Percentiles rank a stretch among this genome's conserved stretches.
Evolutionary conservation across 2,113 vertebrate species (phyloP).

Genomic region (Rhizomys pruinosus): DNA sequence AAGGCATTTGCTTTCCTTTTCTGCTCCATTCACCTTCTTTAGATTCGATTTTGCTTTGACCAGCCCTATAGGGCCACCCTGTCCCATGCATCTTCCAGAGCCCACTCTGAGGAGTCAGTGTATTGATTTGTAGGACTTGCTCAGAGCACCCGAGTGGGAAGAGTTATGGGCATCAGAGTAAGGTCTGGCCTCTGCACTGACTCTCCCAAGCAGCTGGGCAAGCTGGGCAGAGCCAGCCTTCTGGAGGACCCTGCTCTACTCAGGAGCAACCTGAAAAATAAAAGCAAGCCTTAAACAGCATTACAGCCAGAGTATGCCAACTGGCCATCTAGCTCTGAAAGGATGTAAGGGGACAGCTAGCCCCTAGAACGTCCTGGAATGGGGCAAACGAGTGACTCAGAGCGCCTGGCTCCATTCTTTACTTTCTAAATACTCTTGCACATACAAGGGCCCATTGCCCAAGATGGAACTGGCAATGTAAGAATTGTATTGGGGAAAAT

Average conservation of each 20-base stretch:
- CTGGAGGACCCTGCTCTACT: neutral
- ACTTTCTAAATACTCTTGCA: neutral
- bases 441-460: neutral
- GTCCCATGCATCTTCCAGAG: neutral
- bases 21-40: slow-evolving; percentile 43
- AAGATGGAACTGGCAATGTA: neutral
- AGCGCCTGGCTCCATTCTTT: neutral
- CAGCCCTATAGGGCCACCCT: neutral
- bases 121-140: neutral
- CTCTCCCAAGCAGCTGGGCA: slow-evolving; percentile 3
- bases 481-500: neutral
- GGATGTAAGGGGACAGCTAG: neutral
- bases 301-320: neutral
- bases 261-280: slow-evolving; percentile 17
- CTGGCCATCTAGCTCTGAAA: neutral
- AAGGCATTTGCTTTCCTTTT: slow-evolving; percentile 71
- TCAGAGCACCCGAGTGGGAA: neutral
- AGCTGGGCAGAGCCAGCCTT: slow-evolving; percentile 4
- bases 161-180: neutral
- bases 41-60: neutral
- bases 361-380: slow-evolving; percentile 5
- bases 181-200: slow-evolving; percentile 3
- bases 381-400: neutral
- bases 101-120: neutral
- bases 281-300: neutral